Evolutionary conservation across 2,888 invertebrate genomes (phyloP), one percentile per base, ranked within the genome.

Genomic region (Ichneumoninae sp.): DNA sequence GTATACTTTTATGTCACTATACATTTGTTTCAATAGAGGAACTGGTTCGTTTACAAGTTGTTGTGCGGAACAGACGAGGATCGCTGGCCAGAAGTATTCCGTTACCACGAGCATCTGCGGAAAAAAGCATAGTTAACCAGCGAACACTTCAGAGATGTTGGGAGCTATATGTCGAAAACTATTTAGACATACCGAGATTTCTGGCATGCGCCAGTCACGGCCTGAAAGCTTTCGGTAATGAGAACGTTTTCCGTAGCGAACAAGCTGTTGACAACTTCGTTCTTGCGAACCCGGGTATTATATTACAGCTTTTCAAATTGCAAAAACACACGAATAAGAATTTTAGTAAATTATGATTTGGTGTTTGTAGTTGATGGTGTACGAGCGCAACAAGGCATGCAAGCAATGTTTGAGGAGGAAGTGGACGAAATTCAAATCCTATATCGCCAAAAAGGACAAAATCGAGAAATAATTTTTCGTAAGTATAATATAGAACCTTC

Each of bases 131-230:
- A 10, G 44, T 40, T 8, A 44, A 63, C 3, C 30, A 44, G 26
- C n/a, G n/a, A 63, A 16, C 65, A 47, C 26, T 75, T 8, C 5
- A 63, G 10, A 44, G 75, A 8, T 44, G 26, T n/a, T 65, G 75
- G 75, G 22, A 65, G 16, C 36, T 75, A 19, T 65, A 63, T 63
- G n/a, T 8, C 6, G 47, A 22, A 1, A 19, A 44, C 0, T 30
- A 26, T n/a, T 26, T 75, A 13, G 50, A 65, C 44, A 44, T 75
- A 19, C 47, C 75, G 19, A n/a, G 47, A 3, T 63, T 75, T 26
- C 65, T 75, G 10, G 26, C 63, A 68, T 13, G 66, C 40, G 44
- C 83, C 47, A 54, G 79, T 33, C 33, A 60, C 70, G 33, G 77
- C 47, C 30, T 83, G 52, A 52, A 22, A 75, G 52, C 26, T 6